Conservation (phyloP, 2,113 vertebrate species). For the Mungos mungo region DNA sequence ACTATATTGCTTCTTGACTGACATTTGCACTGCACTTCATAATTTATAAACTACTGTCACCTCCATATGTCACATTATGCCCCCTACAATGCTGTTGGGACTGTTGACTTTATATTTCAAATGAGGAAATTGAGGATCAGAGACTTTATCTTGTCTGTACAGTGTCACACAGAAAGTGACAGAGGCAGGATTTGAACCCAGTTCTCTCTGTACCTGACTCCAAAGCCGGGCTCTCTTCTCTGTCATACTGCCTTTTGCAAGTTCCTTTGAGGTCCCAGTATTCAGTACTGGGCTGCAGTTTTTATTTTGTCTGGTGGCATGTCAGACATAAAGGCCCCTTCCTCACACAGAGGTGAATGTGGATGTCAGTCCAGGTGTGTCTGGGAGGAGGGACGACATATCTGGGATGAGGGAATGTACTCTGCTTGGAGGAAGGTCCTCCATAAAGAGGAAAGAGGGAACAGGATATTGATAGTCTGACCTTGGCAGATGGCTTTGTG, state of each 20-base stretch:
- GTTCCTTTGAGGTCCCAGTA: no score
- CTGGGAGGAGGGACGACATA: background rate
- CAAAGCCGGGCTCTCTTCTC: background rate
- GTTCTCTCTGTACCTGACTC: background rate
- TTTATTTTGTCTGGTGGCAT: background rate
- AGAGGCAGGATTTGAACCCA: background rate
- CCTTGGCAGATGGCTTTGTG: background rate
- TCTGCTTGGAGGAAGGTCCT: background rate
- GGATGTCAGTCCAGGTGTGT: background rate
- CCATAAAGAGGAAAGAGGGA: background rate
- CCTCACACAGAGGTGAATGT: background rate
- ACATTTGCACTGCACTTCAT: background rate
- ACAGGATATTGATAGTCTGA: background rate
- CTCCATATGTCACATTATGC: background rate
- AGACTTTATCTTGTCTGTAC: background rate
- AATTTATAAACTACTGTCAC: no score
- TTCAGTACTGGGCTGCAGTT: rapidly evolving
- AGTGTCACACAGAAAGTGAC: background rate
- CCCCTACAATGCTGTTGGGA: background rate
- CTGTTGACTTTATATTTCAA: background rate
- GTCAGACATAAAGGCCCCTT: background rate
- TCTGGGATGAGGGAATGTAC: background rate
- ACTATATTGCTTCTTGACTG: background rate
- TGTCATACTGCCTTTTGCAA: background rate
- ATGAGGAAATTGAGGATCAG: background rate